Percentiles rank a stretch among this genome's conserved stretches.
Evolutionary conservation across 2,888 invertebrate genomes (phyloP).

Genomic region (Rhodophaea formosa): DNA sequence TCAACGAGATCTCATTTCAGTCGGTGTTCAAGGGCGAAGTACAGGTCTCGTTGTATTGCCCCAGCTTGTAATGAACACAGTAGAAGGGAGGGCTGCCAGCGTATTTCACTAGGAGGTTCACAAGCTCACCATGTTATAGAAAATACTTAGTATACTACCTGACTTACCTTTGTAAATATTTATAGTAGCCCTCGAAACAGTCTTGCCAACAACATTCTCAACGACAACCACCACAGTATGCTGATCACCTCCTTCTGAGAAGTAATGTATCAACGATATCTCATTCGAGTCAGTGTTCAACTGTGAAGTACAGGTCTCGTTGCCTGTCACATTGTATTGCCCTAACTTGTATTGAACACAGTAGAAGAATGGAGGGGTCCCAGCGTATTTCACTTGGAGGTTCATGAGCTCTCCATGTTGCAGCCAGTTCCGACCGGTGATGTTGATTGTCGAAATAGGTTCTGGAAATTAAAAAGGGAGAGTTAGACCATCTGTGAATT

Average conservation of each 20-base stretch:
- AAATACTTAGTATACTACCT: no score
- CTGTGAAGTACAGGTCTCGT: conserved; percentile 84
- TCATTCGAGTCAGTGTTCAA: conserved; percentile 73
- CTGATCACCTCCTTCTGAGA: conserved; percentile 83
- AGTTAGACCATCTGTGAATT: no score
- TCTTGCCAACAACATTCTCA: conserved; percentile 87
- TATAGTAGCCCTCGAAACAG: conserved; percentile 86
- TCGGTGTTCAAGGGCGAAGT: conserved; percentile 49
- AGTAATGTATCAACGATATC: conserved; percentile 85
- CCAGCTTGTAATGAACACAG: conserved; percentile 84
- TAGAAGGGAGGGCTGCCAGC: conserved; percentile 87
- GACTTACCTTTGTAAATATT: conserved; percentile 92
- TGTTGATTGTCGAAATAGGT: conserved; percentile 85
- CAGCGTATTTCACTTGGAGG: conserved; percentile 86
- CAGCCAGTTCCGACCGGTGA: conserved; percentile 90
- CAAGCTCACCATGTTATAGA: conserved; percentile 89
- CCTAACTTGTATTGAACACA: conserved; percentile 85
- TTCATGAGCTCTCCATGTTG: conserved; percentile 89
- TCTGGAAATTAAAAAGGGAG: conserved; percentile 76
- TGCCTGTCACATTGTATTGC: conserved; percentile 86
- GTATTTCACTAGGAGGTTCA: conserved; percentile 86
- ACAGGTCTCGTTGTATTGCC: conserved; percentile 89
- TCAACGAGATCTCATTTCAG: conserved; percentile 83
- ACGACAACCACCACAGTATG: conserved; percentile 90
- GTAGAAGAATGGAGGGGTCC: conserved; percentile 87